These are phyloP conservation scores for Bugula neritina DNA, from an alignment of 2,888 invertebrate species.

Conservation along the genomic window DNA sequence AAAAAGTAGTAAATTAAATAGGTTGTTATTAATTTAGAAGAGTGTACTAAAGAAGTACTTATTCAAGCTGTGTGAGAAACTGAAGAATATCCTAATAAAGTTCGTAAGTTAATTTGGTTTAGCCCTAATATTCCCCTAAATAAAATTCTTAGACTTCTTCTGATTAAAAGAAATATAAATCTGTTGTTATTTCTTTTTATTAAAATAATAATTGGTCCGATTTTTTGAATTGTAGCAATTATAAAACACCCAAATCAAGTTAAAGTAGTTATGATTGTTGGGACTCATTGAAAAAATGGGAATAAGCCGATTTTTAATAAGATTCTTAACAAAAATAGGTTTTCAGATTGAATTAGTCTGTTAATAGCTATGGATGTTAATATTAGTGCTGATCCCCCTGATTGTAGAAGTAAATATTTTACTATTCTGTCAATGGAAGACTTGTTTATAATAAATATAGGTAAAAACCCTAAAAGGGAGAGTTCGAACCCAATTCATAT, in stretches of 20 bases:
- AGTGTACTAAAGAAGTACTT: neutral
- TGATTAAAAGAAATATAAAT: neutral
- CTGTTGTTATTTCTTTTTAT: neutral
- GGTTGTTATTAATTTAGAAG: neutral
- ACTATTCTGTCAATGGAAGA: constrained; percentile 22
- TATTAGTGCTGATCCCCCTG: neutral
- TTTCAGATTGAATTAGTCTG: too few relatives aligned
- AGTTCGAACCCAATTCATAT: constrained; percentile 7
- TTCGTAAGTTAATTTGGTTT: neutral
- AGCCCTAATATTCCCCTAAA: neutral
- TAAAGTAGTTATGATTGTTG: constrained; percentile 31
- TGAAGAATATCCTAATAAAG: neutral
- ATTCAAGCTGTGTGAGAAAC: neutral
- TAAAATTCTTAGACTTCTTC: neutral
- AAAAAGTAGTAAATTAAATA: neutral
- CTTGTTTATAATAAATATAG: constrained; percentile 19
- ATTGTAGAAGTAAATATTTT: constrained; percentile 11
- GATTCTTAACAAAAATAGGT: too few relatives aligned
- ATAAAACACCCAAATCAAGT: constrained; percentile 30
- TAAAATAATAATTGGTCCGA: constrained; percentile 30
- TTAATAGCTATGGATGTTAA: too few relatives aligned
- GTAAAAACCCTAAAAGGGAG: neutral
- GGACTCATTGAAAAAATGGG: constrained; percentile 33
- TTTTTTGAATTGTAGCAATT: constrained; percentile 32
- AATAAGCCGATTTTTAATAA: constrained; percentile 31